Conservation (phyloP, 92 coral and sea anemone genomes). For the Blastomussa wellsi region DNA sequence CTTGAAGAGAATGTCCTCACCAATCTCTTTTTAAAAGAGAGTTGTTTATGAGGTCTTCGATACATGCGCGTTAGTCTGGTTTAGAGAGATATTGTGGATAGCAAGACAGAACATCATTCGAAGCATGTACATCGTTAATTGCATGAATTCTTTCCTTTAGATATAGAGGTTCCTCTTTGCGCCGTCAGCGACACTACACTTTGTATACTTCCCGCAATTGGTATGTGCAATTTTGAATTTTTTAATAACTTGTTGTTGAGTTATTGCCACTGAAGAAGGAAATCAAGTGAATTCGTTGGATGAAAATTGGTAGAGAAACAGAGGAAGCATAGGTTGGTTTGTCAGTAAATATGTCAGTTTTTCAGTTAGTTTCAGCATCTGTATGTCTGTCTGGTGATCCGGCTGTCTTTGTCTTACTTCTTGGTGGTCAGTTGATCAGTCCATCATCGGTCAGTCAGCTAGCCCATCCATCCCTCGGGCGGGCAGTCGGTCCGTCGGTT, state of each 20-base stretch:
- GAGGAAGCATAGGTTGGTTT: not conserved
- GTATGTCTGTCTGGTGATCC: not conserved
- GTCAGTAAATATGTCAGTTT: not conserved
- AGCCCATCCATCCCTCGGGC: not conserved
- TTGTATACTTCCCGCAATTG: not conserved
- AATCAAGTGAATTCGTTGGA: not conserved
- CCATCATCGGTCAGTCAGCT: not conserved
- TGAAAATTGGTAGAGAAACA: too few relatives aligned
- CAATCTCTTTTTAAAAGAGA: too few relatives aligned
- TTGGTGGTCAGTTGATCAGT: not conserved
- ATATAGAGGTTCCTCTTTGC: not conserved
- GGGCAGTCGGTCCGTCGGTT: not conserved
- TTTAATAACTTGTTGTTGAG: not conserved
- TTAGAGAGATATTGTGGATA: not conserved
- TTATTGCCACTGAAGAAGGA: not conserved
- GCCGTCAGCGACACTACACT: constrained; percentile 1
- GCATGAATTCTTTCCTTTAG: not conserved
- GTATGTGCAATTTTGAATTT: not conserved
- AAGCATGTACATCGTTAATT: not conserved
- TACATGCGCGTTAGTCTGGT: too few relatives aligned
- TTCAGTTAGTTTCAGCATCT: not conserved
- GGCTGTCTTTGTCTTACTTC: too few relatives aligned
- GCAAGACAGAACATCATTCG: not conserved
- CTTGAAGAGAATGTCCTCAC: too few relatives aligned
- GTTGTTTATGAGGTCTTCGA: too few relatives aligned